These are phyloP conservation scores for Schizothorax lantsangensis DNA, from an alignment of 2,797 vertebrate species.

Conservation along the genomic window DNA sequence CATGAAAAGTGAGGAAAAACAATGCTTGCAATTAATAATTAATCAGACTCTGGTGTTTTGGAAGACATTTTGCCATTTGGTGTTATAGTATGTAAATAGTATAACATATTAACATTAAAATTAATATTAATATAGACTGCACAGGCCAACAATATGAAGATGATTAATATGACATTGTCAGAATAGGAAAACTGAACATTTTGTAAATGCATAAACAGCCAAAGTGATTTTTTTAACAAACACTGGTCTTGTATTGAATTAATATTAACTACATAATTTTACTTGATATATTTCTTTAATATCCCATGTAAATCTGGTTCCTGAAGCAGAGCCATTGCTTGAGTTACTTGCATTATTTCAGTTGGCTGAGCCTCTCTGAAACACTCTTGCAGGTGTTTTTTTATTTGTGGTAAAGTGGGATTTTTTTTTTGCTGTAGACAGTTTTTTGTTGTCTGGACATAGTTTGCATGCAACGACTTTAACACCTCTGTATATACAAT, in stretches of 20 bases:
- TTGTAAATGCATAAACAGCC: too few relatives aligned
- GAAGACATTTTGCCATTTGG: neutral
- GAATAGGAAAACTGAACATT: too few relatives aligned
- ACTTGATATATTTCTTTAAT: neutral
- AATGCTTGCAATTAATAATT: neutral
- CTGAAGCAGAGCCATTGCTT: neutral
- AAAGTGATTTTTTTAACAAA: neutral
- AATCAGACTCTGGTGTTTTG: neutral
- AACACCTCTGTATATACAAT: neutral
- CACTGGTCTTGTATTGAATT: neutral
- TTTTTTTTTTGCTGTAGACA: neutral
- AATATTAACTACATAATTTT: neutral
- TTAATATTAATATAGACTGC: too few relatives aligned
- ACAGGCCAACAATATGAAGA: too few relatives aligned
- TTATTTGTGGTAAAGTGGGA: neutral
- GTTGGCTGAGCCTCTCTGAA: neutral
- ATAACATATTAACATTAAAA: too few relatives aligned
- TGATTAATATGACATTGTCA: too few relatives aligned
- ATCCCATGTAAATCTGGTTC: neutral
- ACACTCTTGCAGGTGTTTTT: neutral
- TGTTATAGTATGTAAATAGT: neutral
- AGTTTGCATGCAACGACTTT: neutral
- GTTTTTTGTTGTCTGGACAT: neutral
- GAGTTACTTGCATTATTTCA: neutral
- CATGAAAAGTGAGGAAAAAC: neutral